These are phyloP conservation scores for Ptiloglossa arizonensis DNA, from an alignment of 1,140 invertebrate species.

Conservation along the genomic window DNA sequence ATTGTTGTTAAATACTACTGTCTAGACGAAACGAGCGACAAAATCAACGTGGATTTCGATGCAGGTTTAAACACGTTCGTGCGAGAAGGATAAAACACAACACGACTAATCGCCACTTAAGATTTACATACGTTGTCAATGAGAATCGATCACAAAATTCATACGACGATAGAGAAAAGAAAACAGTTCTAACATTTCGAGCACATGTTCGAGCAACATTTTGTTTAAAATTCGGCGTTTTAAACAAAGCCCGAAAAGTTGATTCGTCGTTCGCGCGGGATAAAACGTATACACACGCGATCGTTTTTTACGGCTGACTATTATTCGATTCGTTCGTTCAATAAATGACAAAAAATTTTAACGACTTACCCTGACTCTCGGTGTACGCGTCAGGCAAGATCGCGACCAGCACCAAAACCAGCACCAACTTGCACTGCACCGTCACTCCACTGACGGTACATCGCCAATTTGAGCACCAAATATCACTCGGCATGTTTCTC, in stretches of 20 bases:
- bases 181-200: too few relatives aligned
- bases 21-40: not conserved
- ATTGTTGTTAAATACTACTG: not conserved
- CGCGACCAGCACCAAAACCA: conserved; percentile 67
- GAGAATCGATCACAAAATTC: not conserved
- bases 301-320: not conserved
- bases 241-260: not conserved
- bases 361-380: conserved; percentile 72
- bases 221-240: too few relatives aligned
- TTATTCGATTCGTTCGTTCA: not conserved
- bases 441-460: conserved; percentile 57
- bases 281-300: not conserved
- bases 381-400: conserved; percentile 62
- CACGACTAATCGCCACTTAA: not conserved
- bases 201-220: too few relatives aligned
- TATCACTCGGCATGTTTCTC: conserved; percentile 75
- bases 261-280: not conserved
- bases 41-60: not conserved
- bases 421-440: conserved; percentile 71
- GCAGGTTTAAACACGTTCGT: too few relatives aligned
- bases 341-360: not conserved
- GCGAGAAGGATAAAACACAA: too few relatives aligned
- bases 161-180: too few relatives aligned
- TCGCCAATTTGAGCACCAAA: conserved; percentile 66
- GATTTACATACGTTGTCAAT: not conserved